Base-by-base conservation (phyloP, 2,888 invertebrate species). In the Imbricaverruca yamaguchii region DNA sequence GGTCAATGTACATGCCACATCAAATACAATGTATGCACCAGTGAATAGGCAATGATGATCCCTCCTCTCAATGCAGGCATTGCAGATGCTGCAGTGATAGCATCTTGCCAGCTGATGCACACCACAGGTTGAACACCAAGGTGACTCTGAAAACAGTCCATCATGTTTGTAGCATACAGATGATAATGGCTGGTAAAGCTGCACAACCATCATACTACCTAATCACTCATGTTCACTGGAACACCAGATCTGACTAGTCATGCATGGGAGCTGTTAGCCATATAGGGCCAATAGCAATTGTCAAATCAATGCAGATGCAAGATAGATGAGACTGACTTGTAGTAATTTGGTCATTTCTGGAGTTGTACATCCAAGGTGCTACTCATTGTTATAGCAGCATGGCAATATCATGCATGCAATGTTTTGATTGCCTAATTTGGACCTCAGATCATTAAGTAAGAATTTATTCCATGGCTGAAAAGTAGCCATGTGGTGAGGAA, bases 11-110 rank as follows among this genome's bases (percentile, higher is more conserved):
- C 61, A 61, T 18, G 7, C 61, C 9, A 18, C 61, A 61, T 18
- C 0, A 2, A 18, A 18, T 15, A 13, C 13, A 18, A 61, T 61
- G 61, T 18, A 21, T 39, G 23, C 61, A 80, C 81, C 80, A 57
- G 81, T 83, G 83, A 89, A 89, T 83, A 87, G 92, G 86, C 94
- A 93, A 88, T 94, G 93, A 87, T 93, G 93, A 86, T 92, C 93
- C 85, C 93, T 90, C 84, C 92, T 91, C 83, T 92, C 90, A 53
- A 95, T 91, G 87, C 94, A 95, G 80, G 92, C 91, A 86, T 94
- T 92, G 87, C 97, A 97, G 81, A 93, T 90, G 84, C 90, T 90
- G 86, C 97, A 97, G 86, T 95, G 95, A 85, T 92, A 91, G 67
- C 93, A 92, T 84, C 93, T 91, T 0, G 93, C 90, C 4, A 91